Evolutionary conservation across 2,888 invertebrate species (phyloP).

Genomic region (Heliconius cydno): DNA sequence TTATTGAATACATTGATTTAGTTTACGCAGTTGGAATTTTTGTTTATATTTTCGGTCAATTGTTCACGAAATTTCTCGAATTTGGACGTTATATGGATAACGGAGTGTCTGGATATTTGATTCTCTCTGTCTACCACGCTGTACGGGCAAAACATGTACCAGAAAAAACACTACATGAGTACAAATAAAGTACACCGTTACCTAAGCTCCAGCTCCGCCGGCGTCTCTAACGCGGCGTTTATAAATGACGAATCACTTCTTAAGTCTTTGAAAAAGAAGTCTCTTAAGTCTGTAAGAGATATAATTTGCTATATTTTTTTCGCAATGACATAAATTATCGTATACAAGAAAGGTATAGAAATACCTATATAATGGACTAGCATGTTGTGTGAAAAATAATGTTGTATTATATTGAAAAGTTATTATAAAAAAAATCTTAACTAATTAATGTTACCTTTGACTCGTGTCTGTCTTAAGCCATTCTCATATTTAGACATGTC

Average conservation of each 20-base stretch:
- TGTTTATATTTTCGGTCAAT: too few relatives aligned
- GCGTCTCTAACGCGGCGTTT: neutral
- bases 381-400: too few relatives aligned
- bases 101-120: neutral
- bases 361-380: too few relatives aligned
- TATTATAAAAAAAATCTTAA: too few relatives aligned
- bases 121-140: neutral
- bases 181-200: conserved; percentile 10
- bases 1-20: too few relatives aligned
- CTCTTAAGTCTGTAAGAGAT: neutral
- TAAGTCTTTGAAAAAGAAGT: conserved; percentile 18
- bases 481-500: neutral
- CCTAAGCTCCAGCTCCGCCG: conserved; percentile 1
- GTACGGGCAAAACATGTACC: neutral
- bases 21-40: too few relatives aligned
- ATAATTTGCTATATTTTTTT: neutral
- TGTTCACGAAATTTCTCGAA: neutral
- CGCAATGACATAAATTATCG: neutral
- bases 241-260: conserved; percentile 24
- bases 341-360: neutral
- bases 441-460: too few relatives aligned
- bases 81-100: neutral
- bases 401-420: too few relatives aligned
- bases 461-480: too few relatives aligned
- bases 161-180: neutral